phyloP scores from a whole-genome alignment of 1,140 invertebrate genomes.

The Drosophila saltans region DNA sequence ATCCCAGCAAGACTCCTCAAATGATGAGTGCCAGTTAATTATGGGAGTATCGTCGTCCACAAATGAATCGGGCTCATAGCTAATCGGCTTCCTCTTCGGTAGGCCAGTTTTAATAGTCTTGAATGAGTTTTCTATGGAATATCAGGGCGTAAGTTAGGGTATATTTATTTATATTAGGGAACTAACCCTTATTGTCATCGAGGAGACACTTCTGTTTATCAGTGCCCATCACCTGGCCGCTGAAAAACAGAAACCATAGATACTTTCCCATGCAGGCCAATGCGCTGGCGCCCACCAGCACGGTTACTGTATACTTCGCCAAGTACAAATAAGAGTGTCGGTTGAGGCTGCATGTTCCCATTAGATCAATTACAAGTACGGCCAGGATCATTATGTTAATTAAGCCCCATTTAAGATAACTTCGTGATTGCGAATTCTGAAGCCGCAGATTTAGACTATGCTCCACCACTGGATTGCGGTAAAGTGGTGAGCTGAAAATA shows the following conservation, averaged over 20 bases:
- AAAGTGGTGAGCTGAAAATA: constrained; percentile 36
- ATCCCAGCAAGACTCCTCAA: constrained; percentile 70
- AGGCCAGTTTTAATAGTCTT: constrained; percentile 13
- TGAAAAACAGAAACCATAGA: constrained; percentile 65
- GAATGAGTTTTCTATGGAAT: constrained; percentile 55
- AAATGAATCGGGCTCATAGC: constrained; percentile 30
- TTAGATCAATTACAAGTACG: constrained; percentile 62
- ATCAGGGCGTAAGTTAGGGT: neutral
- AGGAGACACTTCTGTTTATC: constrained; percentile 80
- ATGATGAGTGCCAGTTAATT: constrained; percentile 81
- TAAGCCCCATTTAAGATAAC: constrained; percentile 69
- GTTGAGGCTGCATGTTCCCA: constrained; percentile 43
- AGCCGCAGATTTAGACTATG: constrained; percentile 61
- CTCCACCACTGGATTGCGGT: constrained; percentile 46
- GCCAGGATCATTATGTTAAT: constrained; percentile 61
- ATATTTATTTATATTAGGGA: neutral
- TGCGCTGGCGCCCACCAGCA: constrained; percentile 77
- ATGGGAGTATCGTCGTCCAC: constrained; percentile 52
- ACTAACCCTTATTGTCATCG: constrained; percentile 65
- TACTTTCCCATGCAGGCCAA: constrained; percentile 83
- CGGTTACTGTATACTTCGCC: constrained; percentile 73
- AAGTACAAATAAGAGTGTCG: constrained; percentile 59
- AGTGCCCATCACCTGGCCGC: constrained; percentile 75
- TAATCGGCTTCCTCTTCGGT: constrained; percentile 22
- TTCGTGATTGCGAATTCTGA: constrained; percentile 44